Conservation (phyloP, 2,797 vertebrate species). For the Cossypha caffra region DNA sequence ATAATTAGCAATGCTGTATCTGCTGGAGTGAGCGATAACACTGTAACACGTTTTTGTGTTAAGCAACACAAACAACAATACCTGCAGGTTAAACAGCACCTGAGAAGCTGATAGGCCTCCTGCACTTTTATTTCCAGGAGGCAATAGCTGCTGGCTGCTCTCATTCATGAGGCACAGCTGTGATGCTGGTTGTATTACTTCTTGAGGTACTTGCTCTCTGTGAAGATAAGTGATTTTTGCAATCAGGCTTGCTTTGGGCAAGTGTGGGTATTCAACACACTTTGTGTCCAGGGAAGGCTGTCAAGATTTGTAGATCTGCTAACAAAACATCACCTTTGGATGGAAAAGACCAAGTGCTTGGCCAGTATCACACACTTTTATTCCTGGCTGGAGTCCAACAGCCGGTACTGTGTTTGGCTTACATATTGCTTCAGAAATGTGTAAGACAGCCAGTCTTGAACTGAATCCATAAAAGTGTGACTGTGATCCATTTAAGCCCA, state of each 20-base stretch:
- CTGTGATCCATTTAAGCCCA: background rate
- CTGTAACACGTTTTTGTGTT: background rate
- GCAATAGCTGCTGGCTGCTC: background rate
- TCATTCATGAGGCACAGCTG: background rate
- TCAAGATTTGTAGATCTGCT: background rate
- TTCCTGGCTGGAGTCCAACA: background rate
- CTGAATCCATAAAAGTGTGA: background rate
- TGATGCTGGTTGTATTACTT: background rate
- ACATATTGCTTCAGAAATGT: background rate
- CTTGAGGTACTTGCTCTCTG: background rate
- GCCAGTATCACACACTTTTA: background rate
- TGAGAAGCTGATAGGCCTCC: background rate
- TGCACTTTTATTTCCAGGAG: background rate
- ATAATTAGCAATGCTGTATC: slow-evolving; percentile 31
- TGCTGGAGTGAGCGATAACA: background rate
- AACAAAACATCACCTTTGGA: background rate
- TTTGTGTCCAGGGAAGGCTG: background rate
- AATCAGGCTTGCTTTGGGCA: background rate
- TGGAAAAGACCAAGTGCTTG: background rate
- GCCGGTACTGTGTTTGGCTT: background rate
- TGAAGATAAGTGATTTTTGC: background rate
- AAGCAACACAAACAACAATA: background rate
- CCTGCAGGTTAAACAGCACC: slow-evolving; percentile 24
- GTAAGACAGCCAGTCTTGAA: background rate
- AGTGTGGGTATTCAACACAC: background rate